phyloP scores from a whole-genome alignment of 92 coral and sea anemone species.

The Zoanthus sociatus region DNA sequence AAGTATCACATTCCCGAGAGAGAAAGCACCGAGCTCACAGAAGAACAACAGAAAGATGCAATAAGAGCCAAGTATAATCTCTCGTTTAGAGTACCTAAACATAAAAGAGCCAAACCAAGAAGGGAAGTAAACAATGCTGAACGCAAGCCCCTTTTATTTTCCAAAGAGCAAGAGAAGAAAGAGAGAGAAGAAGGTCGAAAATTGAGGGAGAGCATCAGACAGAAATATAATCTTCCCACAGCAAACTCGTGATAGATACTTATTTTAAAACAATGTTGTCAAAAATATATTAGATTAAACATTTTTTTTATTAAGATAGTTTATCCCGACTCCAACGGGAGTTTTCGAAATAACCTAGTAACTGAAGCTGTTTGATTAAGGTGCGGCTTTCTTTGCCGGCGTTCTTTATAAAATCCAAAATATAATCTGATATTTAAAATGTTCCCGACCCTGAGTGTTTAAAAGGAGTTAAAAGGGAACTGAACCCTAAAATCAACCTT shows the following conservation, averaged over 20 bases:
- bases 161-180: constrained; percentile 73
- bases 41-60: constrained; percentile 52
- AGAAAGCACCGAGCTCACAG: constrained; percentile 48
- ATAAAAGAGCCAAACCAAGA: constrained; percentile 27
- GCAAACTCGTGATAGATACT: constrained; percentile 11
- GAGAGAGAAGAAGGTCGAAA: constrained; percentile 80
- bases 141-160: constrained; percentile 68
- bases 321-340: no score
- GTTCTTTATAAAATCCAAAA: no score
- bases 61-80: constrained; percentile 66
- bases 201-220: constrained; percentile 87
- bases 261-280: no score
- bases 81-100: constrained; percentile 51
- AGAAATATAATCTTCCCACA: constrained; percentile 73
- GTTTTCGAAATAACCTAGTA: no score
- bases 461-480: no score
- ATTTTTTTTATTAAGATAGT: no score
- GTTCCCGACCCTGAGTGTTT: no score
- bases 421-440: no score
- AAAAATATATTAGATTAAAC: no score
- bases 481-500: no score
- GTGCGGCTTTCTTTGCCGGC: no score
- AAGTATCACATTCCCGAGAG: constrained; percentile 76
- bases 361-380: no score
- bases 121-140: constrained; percentile 34